These are phyloP conservation scores for Meandrina meandrites DNA, from an alignment of 92 coral and sea anemone species.

Conservation along the genomic window DNA sequence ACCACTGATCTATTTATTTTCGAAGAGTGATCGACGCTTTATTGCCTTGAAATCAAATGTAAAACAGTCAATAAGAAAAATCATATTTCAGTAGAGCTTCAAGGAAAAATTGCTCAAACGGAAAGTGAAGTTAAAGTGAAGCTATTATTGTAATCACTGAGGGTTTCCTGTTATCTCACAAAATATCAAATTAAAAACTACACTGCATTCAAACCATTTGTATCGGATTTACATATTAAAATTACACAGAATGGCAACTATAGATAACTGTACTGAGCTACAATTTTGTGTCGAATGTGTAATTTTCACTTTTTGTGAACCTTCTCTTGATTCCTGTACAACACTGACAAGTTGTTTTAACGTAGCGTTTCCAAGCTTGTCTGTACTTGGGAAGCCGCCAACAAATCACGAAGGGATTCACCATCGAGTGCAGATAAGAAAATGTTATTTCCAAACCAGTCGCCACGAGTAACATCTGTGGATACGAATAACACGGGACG, in stretches of 20 bases:
- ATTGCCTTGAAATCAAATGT: background rate
- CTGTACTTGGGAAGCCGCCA: conserved; percentile 21
- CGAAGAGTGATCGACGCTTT: background rate
- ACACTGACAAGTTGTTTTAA: background rate
- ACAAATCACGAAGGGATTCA: conserved; percentile 3
- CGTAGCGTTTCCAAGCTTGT: background rate
- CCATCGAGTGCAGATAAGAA: background rate
- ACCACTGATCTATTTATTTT: background rate
- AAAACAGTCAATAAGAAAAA: no score
- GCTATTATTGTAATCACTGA: background rate
- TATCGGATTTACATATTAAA: background rate
- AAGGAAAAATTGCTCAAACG: background rate
- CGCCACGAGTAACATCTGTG: background rate
- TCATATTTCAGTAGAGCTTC: background rate
- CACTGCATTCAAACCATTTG: background rate
- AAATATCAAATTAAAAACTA: background rate
- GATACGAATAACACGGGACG: conserved; percentile 1
- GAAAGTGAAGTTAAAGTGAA: background rate
- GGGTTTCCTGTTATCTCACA: background rate
- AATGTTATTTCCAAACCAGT: background rate
- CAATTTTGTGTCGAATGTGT: conserved; percentile 24
- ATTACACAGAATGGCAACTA: background rate
- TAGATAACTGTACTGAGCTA: background rate
- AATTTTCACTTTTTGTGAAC: background rate
- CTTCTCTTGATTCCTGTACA: background rate